Base-by-base conservation (phyloP, 2,113 vertebrate genomes). In the Aix galericulata region DNA sequence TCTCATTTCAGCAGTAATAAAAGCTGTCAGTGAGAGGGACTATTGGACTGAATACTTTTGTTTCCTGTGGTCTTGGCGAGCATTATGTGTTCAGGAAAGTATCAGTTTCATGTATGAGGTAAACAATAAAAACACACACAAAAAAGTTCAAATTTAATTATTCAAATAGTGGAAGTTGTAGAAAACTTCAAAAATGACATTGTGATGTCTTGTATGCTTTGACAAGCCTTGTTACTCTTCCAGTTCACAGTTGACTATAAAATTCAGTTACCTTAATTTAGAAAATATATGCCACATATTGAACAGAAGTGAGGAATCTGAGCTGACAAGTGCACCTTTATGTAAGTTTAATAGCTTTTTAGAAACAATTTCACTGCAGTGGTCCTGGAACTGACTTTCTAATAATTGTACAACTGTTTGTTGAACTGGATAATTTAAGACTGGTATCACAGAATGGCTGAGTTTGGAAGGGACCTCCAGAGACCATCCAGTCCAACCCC, bases 361-460 rank as follows among this genome's bases (percentile, higher is more conserved):
- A 40, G n/a, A 91, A 86, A 59, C 32, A 27, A 64, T 85, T 83
- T 73, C 21, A 80, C 26, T 32, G 5, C 7, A 58, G 12, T 59
- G 27, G 44, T 58, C 95, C 48, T 91, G 67, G 34, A 91, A 73
- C 92, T 62, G 82, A 52, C 48, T 91, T 92, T 82, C 29, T 83
- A 91, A 56, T 88, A 86, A 86, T 63, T 83, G 60, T 77, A 63
- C n/a, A 63, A 52, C 46, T 78, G 77, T 48, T 34, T 60, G 38
- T 29, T 52, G 64, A 84, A 38, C n/a, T 86, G 88, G 86, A 92
- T 86, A 92, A 92, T n/a, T 16, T 93, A 52, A 26, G 50, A 52
- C 50, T 26, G 50, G 50, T 48, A 22, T 48, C 46, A 48, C 10
- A 48, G 46, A 48, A 48, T 48, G 46, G 46, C 21, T 48, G 46